Percentiles rank a stretch among this genome's conserved stretches.
These are phyloP conservation scores for Ephialtes manifestator DNA, from an alignment of 2,888 invertebrate genomes.

Conservation along the genomic window DNA sequence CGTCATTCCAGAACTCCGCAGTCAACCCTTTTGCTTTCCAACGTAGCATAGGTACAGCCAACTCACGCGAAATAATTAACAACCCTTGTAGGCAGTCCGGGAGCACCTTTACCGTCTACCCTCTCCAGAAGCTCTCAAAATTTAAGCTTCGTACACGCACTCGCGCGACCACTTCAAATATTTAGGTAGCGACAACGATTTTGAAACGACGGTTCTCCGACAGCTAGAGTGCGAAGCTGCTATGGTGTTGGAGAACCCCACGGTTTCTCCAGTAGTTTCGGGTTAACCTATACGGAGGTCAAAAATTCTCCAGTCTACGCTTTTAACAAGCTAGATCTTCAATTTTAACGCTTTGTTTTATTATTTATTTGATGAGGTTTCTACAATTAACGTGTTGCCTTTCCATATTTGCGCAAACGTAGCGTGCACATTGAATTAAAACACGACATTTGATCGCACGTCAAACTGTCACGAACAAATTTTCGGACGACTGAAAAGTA, in stretches of 20 bases:
- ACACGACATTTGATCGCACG: not conserved
- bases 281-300: constrained; percentile 9
- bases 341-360: constrained; percentile 14
- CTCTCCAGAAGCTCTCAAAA: constrained; percentile 71
- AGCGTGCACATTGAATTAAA: not conserved
- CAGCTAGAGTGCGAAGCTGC: constrained; percentile 45
- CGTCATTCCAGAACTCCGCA: constrained; percentile 1
- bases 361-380: not conserved
- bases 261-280: not conserved
- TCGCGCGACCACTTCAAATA: constrained; percentile 76
- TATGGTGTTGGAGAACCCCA: constrained; percentile 17
- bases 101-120: constrained; percentile 47
- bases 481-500: not conserved
- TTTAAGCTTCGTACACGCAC: constrained; percentile 74
- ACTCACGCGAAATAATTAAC: constrained; percentile 84
- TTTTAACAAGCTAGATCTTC: not conserved
- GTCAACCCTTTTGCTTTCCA: constrained; percentile 31
- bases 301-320: constrained; percentile 12
- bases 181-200: constrained; percentile 76
- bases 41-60: constrained; percentile 58
- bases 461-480: not conserved
- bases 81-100: constrained; percentile 74
- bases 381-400: not conserved
- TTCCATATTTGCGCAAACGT: not conserved
- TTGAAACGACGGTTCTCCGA: constrained; percentile 58